These are phyloP conservation scores for Styela plicata DNA, from an alignment of 23 tunicate species.

Conservation along the genomic window DNA sequence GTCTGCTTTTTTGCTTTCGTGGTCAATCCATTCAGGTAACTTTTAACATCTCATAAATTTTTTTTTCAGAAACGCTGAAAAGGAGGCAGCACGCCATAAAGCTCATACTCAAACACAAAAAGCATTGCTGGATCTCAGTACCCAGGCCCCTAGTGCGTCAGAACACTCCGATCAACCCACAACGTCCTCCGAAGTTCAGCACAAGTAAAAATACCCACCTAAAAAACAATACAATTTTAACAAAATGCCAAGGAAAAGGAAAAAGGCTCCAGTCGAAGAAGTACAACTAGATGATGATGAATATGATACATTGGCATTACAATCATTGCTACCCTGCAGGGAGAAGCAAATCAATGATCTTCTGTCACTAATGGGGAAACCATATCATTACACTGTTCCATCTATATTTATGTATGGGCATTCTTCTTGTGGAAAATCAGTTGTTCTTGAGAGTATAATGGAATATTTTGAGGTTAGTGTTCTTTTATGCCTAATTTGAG, in stretches of 20 bases:
- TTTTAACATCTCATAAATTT: not conserved
- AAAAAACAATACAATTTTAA: not conserved
- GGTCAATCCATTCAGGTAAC: too few relatives aligned
- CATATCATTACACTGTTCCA: slow-evolving; percentile 34
- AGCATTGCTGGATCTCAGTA: slow-evolving; percentile 47
- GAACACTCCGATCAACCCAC: not conserved
- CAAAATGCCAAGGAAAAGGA: slow-evolving; percentile 18
- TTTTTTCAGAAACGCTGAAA: slow-evolving; percentile 26
- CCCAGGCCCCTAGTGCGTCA: slow-evolving; percentile 1
- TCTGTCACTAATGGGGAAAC: slow-evolving; percentile 34
- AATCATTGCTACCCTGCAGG: slow-evolving; percentile 22
- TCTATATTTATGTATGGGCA: slow-evolving; percentile 80
- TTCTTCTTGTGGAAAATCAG: slow-evolving; percentile 66
- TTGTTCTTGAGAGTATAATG: slow-evolving; percentile 34
- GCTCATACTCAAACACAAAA: slow-evolving; percentile 46
- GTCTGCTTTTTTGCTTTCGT: too few relatives aligned
- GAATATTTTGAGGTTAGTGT: slow-evolving; percentile 38
- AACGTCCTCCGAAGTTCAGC: not conserved
- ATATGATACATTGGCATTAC: not conserved
- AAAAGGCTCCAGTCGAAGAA: not conserved
- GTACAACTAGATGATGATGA: not conserved
- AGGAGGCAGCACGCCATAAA: slow-evolving; percentile 48
- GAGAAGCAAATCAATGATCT: slow-evolving; percentile 45
- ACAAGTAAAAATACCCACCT: too few relatives aligned
- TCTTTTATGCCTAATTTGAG: too few relatives aligned